Evolutionary conservation across 2,113 vertebrate genomes (phyloP).

Genomic region (Coreoperca whiteheadi): DNA sequence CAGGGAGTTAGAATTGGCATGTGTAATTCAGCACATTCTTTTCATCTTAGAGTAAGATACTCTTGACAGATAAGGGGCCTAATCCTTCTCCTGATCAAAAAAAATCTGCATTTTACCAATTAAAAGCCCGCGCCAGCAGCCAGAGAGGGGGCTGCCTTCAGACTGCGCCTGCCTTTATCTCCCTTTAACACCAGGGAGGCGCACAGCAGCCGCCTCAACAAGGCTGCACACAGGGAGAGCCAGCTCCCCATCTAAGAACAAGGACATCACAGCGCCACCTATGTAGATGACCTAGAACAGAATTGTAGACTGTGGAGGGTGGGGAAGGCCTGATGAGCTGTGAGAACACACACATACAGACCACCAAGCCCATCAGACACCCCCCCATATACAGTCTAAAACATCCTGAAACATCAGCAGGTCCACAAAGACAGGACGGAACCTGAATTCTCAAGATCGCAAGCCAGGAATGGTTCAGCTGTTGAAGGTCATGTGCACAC

Average conservation of each 20-base stretch:
- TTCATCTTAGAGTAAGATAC: slow-evolving; percentile 99
- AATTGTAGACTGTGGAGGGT: slow-evolving; percentile 16
- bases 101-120: slow-evolving; percentile 99
- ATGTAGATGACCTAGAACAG: slow-evolving; percentile 52
- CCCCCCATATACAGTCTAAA: background rate
- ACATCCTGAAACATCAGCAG: background rate
- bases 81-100: slow-evolving; percentile 98
- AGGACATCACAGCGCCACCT: slow-evolving; percentile 76
- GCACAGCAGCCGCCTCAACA: slow-evolving; percentile 78
- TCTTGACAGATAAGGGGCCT: slow-evolving; percentile 95
- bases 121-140: slow-evolving; percentile 94
- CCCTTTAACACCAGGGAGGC: slow-evolving; percentile 89
- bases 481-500: background rate
- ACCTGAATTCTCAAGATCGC: background rate
- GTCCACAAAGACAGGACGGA: background rate
- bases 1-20: slow-evolving; percentile 88
- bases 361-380: slow-evolving; percentile 27
- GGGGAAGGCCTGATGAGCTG: slow-evolving; percentile 34
- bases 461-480: background rate
- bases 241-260: slow-evolving; percentile 75
- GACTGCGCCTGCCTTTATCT: slow-evolving; percentile 92
- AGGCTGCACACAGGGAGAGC: slow-evolving; percentile 44
- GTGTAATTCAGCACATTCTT: slow-evolving; percentile 96
- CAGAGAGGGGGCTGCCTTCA: slow-evolving; percentile 86
- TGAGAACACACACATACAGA: slow-evolving; percentile 61